Evolutionary conservation across 2,113 vertebrate species (phyloP).

Genomic region (Rhea americana): DNA sequence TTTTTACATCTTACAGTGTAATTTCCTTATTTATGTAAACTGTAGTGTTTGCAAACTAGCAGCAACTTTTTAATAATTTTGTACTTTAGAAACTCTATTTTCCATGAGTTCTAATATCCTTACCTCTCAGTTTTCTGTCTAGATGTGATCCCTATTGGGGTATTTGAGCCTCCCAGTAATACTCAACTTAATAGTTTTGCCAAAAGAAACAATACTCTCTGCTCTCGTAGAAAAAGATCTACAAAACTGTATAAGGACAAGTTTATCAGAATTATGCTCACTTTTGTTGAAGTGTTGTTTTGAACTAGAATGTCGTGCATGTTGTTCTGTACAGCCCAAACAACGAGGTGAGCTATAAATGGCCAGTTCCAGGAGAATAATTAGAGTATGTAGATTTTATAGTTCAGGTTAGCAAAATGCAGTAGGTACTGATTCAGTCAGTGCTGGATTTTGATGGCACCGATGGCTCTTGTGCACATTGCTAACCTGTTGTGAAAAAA

Average conservation of each 20-base stretch:
- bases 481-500: background rate
- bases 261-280: background rate
- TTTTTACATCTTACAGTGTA: background rate
- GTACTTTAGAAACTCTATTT: background rate
- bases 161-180: background rate
- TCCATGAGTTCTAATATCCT: background rate
- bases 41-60: background rate
- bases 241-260: background rate
- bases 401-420: background rate
- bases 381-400: accelerated
- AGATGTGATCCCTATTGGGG: background rate
- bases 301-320: background rate
- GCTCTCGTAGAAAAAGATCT: background rate
- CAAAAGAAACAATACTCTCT: background rate
- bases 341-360: background rate
- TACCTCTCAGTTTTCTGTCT: background rate
- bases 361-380: background rate
- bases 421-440: background rate
- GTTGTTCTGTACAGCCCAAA: background rate
- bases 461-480: background rate
- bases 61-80: background rate
- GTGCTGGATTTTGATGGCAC: background rate
- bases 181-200: background rate
- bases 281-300: background rate
- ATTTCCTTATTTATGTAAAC: background rate